These are phyloP conservation scores for Aphelenchoides bicaudatus DNA, from an alignment of 2,888 invertebrate species.

Conservation along the genomic window DNA sequence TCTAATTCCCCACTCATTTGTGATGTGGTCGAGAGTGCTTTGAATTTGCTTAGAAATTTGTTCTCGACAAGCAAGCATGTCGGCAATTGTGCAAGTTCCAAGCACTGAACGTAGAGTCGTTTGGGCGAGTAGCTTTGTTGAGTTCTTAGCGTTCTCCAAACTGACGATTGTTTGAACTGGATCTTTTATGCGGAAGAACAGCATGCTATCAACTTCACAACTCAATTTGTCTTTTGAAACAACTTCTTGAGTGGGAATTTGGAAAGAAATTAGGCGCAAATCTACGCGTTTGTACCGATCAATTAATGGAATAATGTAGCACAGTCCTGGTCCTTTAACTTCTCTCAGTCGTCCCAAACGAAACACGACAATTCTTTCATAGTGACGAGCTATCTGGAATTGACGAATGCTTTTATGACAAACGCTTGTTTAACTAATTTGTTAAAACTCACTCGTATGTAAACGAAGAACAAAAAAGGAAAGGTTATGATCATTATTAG, in stretches of 20 bases:
- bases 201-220: slow-evolving; percentile 85
- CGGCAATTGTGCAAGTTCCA: slow-evolving; percentile 89
- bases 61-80: slow-evolving; percentile 91
- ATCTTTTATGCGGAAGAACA: slow-evolving; percentile 74
- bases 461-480: slow-evolving; percentile 9
- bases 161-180: slow-evolving; percentile 96
- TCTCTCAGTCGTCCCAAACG: slow-evolving; percentile 12
- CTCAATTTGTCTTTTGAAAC: slow-evolving; percentile 80
- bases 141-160: slow-evolving; percentile 80
- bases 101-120: slow-evolving; percentile 69
- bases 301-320: slow-evolving; percentile 15
- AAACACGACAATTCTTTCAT: slow-evolving; percentile 17
- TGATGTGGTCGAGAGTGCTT: slow-evolving; percentile 59
- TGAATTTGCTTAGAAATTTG: slow-evolving; percentile 71
- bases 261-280: slow-evolving; percentile 17
- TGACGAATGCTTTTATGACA: too few relatives aligned
- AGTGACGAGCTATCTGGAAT: slow-evolving; percentile 13
- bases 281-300: slow-evolving; percentile 13
- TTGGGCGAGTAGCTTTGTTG: slow-evolving; percentile 61
- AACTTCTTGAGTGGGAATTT: slow-evolving; percentile 20
- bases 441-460: background rate
- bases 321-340: slow-evolving; percentile 16
- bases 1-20: slow-evolving; percentile 62
- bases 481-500: slow-evolving; percentile 3
- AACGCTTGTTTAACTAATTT: background rate